Evolutionary conservation across 2,888 invertebrate species (phyloP).

Genomic region (Chymomyza procnemis): DNA sequence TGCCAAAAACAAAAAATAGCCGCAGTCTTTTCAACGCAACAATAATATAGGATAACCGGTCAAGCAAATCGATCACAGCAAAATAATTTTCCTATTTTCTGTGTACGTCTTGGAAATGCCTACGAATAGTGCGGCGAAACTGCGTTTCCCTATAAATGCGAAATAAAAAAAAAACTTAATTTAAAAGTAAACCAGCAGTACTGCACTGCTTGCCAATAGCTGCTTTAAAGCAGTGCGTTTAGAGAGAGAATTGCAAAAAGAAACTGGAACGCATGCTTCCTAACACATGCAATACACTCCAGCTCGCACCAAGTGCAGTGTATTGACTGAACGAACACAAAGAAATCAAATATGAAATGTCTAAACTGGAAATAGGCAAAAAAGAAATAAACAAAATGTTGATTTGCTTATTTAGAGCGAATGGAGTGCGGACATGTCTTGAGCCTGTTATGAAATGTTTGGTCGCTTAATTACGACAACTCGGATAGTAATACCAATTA

Average conservation of each 20-base stretch:
- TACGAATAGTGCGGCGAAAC: neutral
- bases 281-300: neutral
- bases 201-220: too few species aligned
- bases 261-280: too few species aligned
- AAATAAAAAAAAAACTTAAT: neutral
- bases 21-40: neutral
- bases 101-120: neutral
- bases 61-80: constrained; percentile 43
- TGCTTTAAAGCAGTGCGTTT: too few species aligned
- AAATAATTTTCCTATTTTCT: neutral
- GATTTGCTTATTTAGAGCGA: constrained; percentile 35
- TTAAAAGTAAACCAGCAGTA: neutral
- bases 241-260: neutral
- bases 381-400: neutral
- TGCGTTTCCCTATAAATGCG: too few species aligned
- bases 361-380: constrained; percentile 8
- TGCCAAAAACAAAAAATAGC: too few species aligned
- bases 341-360: neutral
- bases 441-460: constrained; percentile 53
- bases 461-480: constrained; percentile 36
- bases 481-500: neutral
- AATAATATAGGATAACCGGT: constrained; percentile 42
- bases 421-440: constrained; percentile 38
- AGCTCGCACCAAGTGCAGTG: neutral
- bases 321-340: neutral